Evolutionary conservation across 2,888 invertebrate species (phyloP), one percentile per base, ranked within the genome.

Genomic region (Acronicta alni): DNA sequence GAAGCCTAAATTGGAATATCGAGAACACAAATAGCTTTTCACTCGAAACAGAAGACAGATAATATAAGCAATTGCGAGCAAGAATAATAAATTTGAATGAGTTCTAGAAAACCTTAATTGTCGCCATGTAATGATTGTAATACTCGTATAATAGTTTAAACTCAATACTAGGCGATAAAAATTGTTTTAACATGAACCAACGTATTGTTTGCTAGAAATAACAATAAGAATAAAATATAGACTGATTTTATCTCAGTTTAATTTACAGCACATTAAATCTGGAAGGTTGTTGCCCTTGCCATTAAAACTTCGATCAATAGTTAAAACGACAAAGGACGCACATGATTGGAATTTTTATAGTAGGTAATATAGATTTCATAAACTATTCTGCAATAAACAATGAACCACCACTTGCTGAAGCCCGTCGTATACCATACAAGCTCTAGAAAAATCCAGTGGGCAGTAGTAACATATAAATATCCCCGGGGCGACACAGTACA

Each of bases 361-460:
- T n/a, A n/a, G n/a, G n/a, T 49, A 52, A 46, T 43, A 52, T 54
- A 39, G 20, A 57, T 64, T 54, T 52, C 37, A 59, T 45, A 48
- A 64, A 57, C 41, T 56, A 53, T 53, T 39, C 18, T 51, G 37
- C 32, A 48, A 49, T 59, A 57, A 67, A 43, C 37, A 18, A 51
- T 39, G 26, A 45, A 53, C 26, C 42, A 63, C 17, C 54, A n/a
- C n/a, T n/a, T n/a, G 14, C 32, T 32, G 47, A 63, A 49, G 26
- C 49, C 35, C 57, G 51, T 72, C 72, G 63, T 77, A 73, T 74
- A 80, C 58, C 64, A 66, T 61, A 49, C 38, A 57, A 67, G 59
- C 59, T 75, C 66, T 73, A 72, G 71, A 81, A 79, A 82, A 84
- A 82, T 80, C 79, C 69, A 67, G 72, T 48, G 56, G 55, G 57